Conservation (phyloP, 2,888 invertebrate genomes). For the Scaptomyza flava region DNA sequence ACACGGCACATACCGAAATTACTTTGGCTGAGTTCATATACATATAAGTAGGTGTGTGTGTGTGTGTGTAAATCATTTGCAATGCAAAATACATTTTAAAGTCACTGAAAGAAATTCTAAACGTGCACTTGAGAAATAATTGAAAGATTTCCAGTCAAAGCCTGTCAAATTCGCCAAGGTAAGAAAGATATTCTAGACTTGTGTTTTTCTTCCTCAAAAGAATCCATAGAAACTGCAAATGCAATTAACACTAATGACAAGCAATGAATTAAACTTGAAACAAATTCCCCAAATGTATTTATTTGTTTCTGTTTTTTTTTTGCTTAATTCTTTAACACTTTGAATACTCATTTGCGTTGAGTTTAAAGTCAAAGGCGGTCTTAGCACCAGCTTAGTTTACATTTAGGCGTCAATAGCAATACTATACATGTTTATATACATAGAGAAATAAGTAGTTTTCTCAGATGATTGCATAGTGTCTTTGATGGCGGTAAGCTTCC, state of each 20-base stretch:
- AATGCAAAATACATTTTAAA: conserved; percentile 3
- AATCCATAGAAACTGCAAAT: background rate
- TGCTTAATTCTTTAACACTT: background rate
- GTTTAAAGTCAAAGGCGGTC: background rate
- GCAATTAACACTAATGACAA: background rate
- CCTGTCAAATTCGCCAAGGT: background rate
- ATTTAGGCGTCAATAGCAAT: conserved; percentile 5
- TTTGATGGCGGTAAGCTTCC: conserved; percentile 3
- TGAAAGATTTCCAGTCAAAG: background rate
- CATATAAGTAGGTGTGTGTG: background rate
- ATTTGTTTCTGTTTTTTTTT: background rate
- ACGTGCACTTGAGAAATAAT: background rate
- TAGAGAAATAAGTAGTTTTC: conserved; percentile 22
- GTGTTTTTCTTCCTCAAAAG: too few species aligned
- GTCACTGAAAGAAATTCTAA: background rate
- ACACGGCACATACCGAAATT: background rate
- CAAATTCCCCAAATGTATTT: background rate
- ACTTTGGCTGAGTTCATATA: conserved; percentile 7
- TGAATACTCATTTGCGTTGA: background rate
- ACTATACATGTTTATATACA: background rate
- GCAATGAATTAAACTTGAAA: background rate
- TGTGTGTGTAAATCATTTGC: conserved; percentile 2
- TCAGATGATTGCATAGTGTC: conserved; percentile 5
- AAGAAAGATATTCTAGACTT: too few species aligned
- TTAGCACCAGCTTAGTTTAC: background rate